These are phyloP conservation scores for Lymantria dispar DNA, from an alignment of 2,888 invertebrate genomes.

Conservation along the genomic window DNA sequence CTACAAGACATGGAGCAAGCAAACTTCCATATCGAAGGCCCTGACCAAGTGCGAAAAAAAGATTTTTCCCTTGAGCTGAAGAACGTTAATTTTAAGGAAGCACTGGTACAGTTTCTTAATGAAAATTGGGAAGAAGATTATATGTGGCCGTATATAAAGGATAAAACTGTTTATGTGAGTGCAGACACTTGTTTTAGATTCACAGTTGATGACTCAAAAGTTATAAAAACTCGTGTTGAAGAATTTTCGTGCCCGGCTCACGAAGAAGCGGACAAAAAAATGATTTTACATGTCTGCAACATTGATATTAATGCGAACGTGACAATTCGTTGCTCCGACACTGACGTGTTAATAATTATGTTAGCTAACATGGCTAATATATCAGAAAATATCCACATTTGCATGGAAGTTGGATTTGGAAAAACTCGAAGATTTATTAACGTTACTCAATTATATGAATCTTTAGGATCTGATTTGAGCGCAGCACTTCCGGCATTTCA, in stretches of 20 bases:
- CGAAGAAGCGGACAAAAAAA: neutral
- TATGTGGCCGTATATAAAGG: neutral
- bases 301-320: neutral
- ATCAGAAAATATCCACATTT: neutral
- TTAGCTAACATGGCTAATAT: neutral
- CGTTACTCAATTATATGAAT: neutral
- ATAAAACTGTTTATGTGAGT: neutral
- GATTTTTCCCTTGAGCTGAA: conserved; percentile 36
- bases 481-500: conserved; percentile 19
- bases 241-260: conserved; percentile 4
- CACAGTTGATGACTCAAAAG: conserved; percentile 6
- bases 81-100: conserved; percentile 42
- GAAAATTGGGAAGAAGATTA: conserved; percentile 32
- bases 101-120: conserved; percentile 35
- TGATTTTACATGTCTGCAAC: neutral
- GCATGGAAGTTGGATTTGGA: neutral
- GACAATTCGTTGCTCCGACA: neutral
- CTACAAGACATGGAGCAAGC: conserved; percentile 10
- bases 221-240: neutral
- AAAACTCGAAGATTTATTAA: neutral
- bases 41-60: conserved; percentile 31
- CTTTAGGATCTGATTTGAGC: neutral
- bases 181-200: neutral
- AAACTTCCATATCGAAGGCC: conserved; percentile 16
- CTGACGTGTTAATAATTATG: conserved; percentile 10